A percentile compares a stretch with the other conserved stretches of the same genome.
Conservation (phyloP, 2,113 vertebrate species). For the Anarrhichthys ocellatus region DNA sequence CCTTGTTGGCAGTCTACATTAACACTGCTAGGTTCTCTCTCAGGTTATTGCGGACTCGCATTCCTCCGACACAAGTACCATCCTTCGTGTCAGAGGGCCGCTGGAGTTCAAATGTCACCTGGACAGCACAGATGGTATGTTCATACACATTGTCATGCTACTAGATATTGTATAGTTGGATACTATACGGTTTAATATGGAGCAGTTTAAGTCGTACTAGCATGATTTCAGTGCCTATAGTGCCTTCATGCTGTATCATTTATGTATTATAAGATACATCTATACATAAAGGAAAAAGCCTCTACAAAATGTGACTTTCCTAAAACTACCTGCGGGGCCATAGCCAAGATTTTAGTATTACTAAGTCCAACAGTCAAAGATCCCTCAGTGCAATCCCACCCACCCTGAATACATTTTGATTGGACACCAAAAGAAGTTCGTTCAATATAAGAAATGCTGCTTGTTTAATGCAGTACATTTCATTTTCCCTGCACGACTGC, state of each 20-base stretch:
- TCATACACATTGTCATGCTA: background rate
- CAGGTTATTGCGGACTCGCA: conserved; percentile 4
- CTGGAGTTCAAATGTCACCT: conserved; percentile 75
- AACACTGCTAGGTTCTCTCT: background rate
- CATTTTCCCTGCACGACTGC: background rate
- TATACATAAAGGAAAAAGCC: background rate
- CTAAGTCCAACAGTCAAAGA: background rate
- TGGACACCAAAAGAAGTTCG: background rate
- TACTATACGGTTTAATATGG: background rate
- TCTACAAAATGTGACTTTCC: background rate
- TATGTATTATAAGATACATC: background rate
- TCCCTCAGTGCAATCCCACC: background rate
- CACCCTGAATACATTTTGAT: background rate
- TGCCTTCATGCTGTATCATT: background rate
- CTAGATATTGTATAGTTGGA: background rate
- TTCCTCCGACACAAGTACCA: conserved; percentile 6
- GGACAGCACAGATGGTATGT: conserved; percentile 71
- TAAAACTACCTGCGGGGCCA: background rate
- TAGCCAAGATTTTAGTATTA: background rate
- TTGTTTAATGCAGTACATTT: background rate
- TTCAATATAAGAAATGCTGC: background rate
- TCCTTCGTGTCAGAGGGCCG: conserved; percentile 68
- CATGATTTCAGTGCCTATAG: background rate
- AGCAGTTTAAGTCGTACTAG: background rate
- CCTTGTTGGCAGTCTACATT: background rate